Evolutionary conservation across 2,888 invertebrate species (phyloP).

Genomic region (Noctua janthe): DNA sequence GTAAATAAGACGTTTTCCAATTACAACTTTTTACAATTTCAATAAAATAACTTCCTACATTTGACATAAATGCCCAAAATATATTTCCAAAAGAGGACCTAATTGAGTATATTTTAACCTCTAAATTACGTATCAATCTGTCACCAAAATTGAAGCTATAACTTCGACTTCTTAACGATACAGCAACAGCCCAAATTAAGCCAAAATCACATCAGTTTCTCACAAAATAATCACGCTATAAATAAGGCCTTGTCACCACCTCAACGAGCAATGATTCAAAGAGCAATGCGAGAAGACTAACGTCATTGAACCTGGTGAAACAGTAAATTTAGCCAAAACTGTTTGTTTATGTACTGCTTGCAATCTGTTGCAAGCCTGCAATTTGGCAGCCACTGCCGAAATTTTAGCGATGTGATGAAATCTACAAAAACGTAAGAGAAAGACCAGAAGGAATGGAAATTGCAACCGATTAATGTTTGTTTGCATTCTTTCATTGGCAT

Average conservation of each 20-base stretch:
- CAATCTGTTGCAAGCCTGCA: slow-evolving; percentile 55
- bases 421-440: slow-evolving; percentile 33
- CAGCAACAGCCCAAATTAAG: background rate
- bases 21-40: background rate
- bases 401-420: slow-evolving; percentile 56
- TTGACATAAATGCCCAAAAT: background rate
- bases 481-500: slow-evolving; percentile 3
- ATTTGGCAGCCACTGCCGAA: slow-evolving; percentile 50
- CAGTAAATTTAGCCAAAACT: slow-evolving; percentile 47
- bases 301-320: slow-evolving; percentile 36
- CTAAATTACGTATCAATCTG: background rate
- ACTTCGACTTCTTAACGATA: slow-evolving; percentile 31
- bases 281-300: slow-evolving; percentile 7
- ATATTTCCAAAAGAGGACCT: background rate
- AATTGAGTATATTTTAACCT: background rate
- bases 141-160: background rate
- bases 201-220: slow-evolving; percentile 6
- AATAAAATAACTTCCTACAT: background rate
- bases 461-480: slow-evolving; percentile 7
- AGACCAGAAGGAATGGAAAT: slow-evolving; percentile 26
- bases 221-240: slow-evolving; percentile 22
- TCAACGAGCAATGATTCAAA: slow-evolving; percentile 24
- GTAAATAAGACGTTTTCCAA: background rate
- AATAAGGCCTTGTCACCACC: slow-evolving; percentile 27
- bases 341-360: slow-evolving; percentile 59